These are phyloP conservation scores for Columba livia DNA, from an alignment of 2,113 vertebrate species.

Conservation along the genomic window DNA sequence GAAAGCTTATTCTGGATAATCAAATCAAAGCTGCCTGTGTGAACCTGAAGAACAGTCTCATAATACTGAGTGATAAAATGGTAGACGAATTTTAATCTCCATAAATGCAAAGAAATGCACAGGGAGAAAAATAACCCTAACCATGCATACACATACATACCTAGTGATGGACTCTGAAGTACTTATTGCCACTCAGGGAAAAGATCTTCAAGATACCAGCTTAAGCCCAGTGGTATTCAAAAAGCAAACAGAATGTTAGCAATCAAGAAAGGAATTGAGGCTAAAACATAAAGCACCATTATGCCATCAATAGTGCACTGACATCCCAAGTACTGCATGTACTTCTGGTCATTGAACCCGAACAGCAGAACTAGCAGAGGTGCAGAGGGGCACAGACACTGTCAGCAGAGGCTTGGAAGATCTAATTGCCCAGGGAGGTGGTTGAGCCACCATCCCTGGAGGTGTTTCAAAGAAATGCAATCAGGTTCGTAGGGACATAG, in stretches of 20 bases:
- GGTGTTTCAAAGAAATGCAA: no score
- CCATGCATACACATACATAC: neutral
- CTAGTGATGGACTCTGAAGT: neutral
- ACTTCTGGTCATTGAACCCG: neutral
- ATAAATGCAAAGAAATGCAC: slow-evolving; percentile 18
- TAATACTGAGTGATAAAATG: slow-evolving; percentile 9
- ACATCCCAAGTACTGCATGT: neutral
- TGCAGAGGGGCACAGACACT: neutral
- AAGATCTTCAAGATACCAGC: neutral
- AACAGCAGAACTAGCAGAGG: neutral
- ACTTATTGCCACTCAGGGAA: neutral
- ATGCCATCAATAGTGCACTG: neutral
- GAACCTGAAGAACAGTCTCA: slow-evolving; percentile 21
- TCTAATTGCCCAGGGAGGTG: no score
- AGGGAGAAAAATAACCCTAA: neutral
- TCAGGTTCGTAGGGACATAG: no score
- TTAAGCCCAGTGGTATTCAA: neutral
- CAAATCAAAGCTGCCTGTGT: slow-evolving; percentile 19
- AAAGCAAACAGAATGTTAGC: neutral
- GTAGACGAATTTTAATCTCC: slow-evolving; percentile 15
- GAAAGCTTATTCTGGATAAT: slow-evolving; percentile 20
- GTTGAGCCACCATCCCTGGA: no score
- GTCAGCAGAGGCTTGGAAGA: neutral
- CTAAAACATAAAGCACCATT: neutral
- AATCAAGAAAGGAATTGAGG: neutral